Percentiles rank a stretch among this genome's conserved stretches.
phyloP scores from a whole-genome alignment of 2,797 vertebrate genomes.

The Myotis pilosus region DNA sequence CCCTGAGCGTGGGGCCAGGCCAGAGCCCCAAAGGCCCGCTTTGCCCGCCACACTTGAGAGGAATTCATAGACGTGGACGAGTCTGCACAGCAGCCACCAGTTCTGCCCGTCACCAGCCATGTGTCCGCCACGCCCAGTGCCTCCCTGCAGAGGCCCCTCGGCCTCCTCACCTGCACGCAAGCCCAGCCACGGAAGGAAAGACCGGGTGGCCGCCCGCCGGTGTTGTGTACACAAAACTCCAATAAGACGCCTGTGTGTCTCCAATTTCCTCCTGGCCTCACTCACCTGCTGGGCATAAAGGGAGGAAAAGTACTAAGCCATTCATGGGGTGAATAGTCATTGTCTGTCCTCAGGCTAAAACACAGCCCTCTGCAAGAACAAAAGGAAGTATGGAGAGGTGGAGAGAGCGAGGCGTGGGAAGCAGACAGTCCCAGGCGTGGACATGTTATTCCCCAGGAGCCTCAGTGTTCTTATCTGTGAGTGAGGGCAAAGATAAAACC shows the following conservation, averaged over 20 bases:
- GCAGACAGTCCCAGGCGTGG: accelerated
- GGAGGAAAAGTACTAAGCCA: background rate
- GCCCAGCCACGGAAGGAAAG: background rate
- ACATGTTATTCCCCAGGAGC: background rate
- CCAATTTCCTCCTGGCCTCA: background rate
- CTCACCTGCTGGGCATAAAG: accelerated
- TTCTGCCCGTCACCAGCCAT: background rate
- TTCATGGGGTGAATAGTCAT: background rate
- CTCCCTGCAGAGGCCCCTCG: background rate
- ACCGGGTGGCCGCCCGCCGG: background rate
- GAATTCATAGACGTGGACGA: background rate
- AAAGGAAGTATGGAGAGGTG: background rate
- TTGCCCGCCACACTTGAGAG: background rate
- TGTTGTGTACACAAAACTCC: background rate
- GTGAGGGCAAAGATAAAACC: background rate
- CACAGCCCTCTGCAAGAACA: background rate
- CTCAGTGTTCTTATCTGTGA: background rate
- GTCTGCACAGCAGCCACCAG: accelerated
- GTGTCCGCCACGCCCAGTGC: background rate
- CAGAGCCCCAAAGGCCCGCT: background rate
- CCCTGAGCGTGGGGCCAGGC: accelerated
- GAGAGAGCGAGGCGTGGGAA: accelerated
- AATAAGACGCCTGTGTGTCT: background rate
- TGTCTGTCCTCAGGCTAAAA: background rate
- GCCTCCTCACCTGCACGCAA: background rate